These are phyloP conservation scores for Petrocephalus sullivani DNA, from an alignment of 2,797 vertebrate genomes.

Conservation along the genomic window DNA sequence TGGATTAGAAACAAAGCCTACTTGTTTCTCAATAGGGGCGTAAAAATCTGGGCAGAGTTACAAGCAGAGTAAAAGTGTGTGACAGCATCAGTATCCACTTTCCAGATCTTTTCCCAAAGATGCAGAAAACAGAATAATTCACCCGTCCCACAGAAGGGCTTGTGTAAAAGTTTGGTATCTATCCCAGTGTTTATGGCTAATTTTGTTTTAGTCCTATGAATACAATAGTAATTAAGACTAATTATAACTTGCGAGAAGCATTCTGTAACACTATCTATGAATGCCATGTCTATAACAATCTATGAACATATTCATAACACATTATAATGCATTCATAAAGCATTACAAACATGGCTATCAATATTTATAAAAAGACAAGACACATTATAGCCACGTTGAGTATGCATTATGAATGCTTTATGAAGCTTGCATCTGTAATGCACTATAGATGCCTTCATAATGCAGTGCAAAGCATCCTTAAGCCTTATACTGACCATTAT, in stretches of 20 bases:
- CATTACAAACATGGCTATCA: neutral
- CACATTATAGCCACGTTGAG: neutral
- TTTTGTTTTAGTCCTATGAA: neutral
- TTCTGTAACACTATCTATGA: neutral
- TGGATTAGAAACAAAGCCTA: neutral
- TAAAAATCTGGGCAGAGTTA: conserved; percentile 8
- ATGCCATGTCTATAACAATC: neutral
- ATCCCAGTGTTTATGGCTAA: neutral
- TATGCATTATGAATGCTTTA: neutral
- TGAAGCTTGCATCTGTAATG: neutral
- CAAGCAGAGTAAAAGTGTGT: neutral
- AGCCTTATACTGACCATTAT: neutral
- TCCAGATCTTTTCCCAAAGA: neutral
- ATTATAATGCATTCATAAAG: neutral
- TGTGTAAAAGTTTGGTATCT: neutral
- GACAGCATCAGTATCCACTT: neutral
- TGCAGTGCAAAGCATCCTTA: neutral
- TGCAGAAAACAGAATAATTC: neutral
- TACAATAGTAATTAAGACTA: neutral
- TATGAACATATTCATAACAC: neutral
- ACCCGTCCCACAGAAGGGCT: neutral
- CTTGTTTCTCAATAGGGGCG: neutral
- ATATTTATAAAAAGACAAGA: neutral
- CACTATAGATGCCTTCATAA: neutral
- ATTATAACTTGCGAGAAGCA: neutral